Percentiles rank a stretch among this genome's conserved stretches.
phyloP scores from a whole-genome alignment of 2,888 invertebrate genomes.

The Hypomecis punctinalis region DNA sequence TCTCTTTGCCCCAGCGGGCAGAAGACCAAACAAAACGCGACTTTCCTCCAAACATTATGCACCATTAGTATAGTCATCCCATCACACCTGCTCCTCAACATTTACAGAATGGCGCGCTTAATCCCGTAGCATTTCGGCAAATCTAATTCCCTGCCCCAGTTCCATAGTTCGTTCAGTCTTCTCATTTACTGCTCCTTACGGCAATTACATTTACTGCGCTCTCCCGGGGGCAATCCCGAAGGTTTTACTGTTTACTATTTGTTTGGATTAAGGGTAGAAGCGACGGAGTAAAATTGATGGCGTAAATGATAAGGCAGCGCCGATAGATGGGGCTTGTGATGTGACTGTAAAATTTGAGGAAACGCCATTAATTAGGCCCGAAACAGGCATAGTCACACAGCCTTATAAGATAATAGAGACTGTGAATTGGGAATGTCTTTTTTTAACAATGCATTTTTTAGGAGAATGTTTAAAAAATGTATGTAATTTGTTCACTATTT shows the following conservation, averaged over 20 bases:
- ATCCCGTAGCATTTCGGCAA: slow-evolving; percentile 11
- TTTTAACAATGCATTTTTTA: too few species aligned
- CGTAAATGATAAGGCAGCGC: slow-evolving; percentile 23
- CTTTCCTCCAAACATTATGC: too few species aligned
- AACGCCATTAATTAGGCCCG: slow-evolving; percentile 1
- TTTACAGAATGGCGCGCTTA: slow-evolving; percentile 3
- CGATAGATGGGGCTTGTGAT: slow-evolving; percentile 23
- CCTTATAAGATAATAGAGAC: too few species aligned
- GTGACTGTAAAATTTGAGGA: slow-evolving; percentile 8
- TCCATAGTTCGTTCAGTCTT: slow-evolving; percentile 29
- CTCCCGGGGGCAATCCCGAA: slow-evolving; percentile 36
- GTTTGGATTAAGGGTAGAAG: slow-evolving; percentile 24
- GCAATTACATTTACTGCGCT: slow-evolving; percentile 37
- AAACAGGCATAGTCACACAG: too few species aligned
- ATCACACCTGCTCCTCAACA: slow-evolving; percentile 9
- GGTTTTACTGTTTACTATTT: slow-evolving; percentile 33
- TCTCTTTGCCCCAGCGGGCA: too few species aligned
- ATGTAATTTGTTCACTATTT: too few species aligned
- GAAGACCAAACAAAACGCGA: too few species aligned
- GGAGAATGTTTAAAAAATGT: too few species aligned
- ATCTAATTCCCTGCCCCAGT: slow-evolving; percentile 20
- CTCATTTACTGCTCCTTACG: slow-evolving; percentile 40
- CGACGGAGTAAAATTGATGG: slow-evolving; percentile 27
- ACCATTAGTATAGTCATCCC: neutral
- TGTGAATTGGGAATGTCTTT: too few species aligned